phyloP scores from a whole-genome alignment of 2,797 vertebrate species.

The Tauraco hartlaubi region DNA sequence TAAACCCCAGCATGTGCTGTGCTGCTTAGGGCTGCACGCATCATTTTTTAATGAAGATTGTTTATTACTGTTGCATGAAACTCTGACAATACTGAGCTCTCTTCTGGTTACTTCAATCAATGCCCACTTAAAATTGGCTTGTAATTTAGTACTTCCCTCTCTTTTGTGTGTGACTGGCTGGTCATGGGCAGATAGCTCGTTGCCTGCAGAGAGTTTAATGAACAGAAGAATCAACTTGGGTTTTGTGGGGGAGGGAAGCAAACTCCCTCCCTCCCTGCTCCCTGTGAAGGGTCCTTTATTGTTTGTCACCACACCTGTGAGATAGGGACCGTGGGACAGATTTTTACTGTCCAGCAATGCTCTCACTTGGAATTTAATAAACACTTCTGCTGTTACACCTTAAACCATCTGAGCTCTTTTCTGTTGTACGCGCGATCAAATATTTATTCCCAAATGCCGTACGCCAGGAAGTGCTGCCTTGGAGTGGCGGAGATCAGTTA shows the following conservation, averaged over 20 bases:
- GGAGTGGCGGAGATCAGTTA: conserved; percentile 68
- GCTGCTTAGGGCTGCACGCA: not conserved
- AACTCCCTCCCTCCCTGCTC: not conserved
- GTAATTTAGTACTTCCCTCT: conserved; percentile 54
- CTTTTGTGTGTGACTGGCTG: not conserved
- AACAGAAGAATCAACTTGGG: not conserved
- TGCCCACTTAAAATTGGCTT: conserved; percentile 48
- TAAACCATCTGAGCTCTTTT: conserved; percentile 68
- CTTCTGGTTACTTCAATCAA: conserved; percentile 58
- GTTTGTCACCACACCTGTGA: conserved; percentile 41
- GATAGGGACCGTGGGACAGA: not conserved
- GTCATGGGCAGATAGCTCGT: not conserved
- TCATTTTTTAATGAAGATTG: conserved; percentile 45
- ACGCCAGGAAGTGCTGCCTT: conserved; percentile 56
- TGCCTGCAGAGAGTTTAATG: conserved; percentile 22
- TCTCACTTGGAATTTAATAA: conserved; percentile 62
- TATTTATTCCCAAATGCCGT: conserved; percentile 76
- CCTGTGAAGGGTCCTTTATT: not conserved
- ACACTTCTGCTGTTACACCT: conserved; percentile 72
- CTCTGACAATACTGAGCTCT: conserved; percentile 10
- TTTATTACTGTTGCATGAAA: conserved; percentile 33
- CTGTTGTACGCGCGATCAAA: conserved; percentile 70
- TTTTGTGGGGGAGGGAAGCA: not conserved
- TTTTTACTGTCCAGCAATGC: not conserved
- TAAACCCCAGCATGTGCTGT: not conserved